Evolutionary conservation across 2,888 invertebrate species (phyloP), one percentile per base, ranked within the genome.

Genomic region (Limenitis camilla): DNA sequence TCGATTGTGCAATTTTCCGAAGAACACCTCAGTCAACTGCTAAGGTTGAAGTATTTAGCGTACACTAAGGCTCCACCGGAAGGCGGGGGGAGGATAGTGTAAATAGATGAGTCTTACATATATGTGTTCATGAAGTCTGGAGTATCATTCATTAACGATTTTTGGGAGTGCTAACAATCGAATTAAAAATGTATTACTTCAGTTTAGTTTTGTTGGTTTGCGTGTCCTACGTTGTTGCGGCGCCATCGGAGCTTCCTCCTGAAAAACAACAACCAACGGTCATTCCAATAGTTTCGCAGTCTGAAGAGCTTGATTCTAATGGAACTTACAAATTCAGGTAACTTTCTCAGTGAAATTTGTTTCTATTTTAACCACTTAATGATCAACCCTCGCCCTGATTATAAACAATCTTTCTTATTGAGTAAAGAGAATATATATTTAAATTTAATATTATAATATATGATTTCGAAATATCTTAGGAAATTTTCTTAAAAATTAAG

Each of bases 31-130:
- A 74, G 76, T 72, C 76, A 76, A 75, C 72, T 73, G 83, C 70
- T 86, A 87, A 87, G 87, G 86, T 83, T 87, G 85, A 86, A 86
- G 76, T 79, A 80, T 81, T 87, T 87, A 87, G 87, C 87, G 76
- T 72, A 68, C 71, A 72, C 74, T 77, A 76, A 81, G 77, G 78
- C 73, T 74, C 71, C 75, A 72, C 73, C 76, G 78, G 76, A 76
- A 76, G 71, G 84, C 78, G 86, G 83, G 84, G 86, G 86, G 83
- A 78, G 81, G 75, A 68, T 79, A 84, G 76, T 81, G 87, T 78
- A 83, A 87, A 87, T 85, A 87, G 75, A 78, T 81, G 80, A 80
- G 65, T 68, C 78, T 81, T 84, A 86, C 85, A 78, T 85, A 87
- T 82, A 87, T 71, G 80, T 80, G 74, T 66, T 72, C 67, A 73